Evolutionary conservation across 2,888 invertebrate species (phyloP).

Genomic region (Trachelus troglodyta): DNA sequence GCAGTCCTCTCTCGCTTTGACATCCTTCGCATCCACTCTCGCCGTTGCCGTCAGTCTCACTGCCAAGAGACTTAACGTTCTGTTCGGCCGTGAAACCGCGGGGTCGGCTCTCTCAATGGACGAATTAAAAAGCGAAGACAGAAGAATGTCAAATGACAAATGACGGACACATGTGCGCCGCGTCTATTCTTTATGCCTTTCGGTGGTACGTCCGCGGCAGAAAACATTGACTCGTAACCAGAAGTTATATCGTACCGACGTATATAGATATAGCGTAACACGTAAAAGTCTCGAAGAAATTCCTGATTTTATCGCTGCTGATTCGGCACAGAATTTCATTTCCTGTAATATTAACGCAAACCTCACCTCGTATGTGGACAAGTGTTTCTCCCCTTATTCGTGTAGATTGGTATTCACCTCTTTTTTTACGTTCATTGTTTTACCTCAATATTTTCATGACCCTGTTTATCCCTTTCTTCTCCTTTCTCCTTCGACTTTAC

Average conservation of each 20-base stretch:
- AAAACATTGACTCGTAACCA: slow-evolving; percentile 22
- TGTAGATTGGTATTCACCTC: background rate
- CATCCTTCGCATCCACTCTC: slow-evolving; percentile 22
- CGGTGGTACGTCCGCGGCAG: slow-evolving; percentile 12
- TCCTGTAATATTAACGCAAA: background rate
- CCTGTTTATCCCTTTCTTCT: background rate
- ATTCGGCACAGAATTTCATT: background rate
- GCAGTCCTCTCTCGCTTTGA: slow-evolving; percentile 3
- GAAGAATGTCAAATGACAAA: slow-evolving; percentile 56
- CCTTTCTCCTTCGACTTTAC: background rate
- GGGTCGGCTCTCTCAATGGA: slow-evolving; percentile 32
- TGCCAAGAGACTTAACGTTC: slow-evolving; percentile 1
- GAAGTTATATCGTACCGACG: background rate
- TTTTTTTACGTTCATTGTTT: background rate
- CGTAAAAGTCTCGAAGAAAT: background rate
- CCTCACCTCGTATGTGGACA: background rate
- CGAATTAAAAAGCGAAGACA: slow-evolving; percentile 51
- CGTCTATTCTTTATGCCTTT: slow-evolving; percentile 25
- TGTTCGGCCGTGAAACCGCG: slow-evolving; percentile 31
- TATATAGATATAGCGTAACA: background rate
- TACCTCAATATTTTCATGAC: background rate
- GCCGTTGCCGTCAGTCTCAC: slow-evolving; percentile 10
- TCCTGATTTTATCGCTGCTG: background rate
- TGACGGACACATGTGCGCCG: slow-evolving; percentile 52
- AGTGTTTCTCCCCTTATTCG: background rate